A percentile compares a stretch with the other conserved stretches of the same genome.
Evolutionary conservation across 1,140 invertebrate species (phyloP).

Genomic region (Bombyx mandarina): DNA sequence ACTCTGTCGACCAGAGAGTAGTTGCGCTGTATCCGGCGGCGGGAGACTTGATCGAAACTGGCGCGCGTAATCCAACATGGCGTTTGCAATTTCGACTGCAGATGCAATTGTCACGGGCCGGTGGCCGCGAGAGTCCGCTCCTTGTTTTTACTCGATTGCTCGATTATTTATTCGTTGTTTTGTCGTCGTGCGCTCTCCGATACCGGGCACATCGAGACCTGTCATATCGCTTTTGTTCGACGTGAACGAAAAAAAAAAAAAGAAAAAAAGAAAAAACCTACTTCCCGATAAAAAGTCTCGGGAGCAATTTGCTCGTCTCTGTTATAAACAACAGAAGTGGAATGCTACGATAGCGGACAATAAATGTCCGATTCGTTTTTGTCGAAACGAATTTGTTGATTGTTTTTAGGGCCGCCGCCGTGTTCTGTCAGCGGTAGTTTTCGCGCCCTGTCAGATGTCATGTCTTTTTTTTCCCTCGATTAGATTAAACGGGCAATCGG

Average conservation of each 20-base stretch:
- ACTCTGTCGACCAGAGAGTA: too few relatives aligned
- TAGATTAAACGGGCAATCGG: too few relatives aligned
- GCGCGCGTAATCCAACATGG: conserved; percentile 58
- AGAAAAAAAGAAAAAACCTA: conserved; percentile 22
- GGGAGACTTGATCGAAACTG: conserved; percentile 48
- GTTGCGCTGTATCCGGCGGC: too few relatives aligned
- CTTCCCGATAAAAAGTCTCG: conserved; percentile 58
- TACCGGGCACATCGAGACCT: conserved; percentile 53
- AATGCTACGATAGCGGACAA: conserved; percentile 65
- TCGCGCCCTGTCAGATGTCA: conserved; percentile 36
- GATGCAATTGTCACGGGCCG: conserved; percentile 65
- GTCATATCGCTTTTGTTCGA: conserved; percentile 65
- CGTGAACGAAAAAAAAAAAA: conserved; percentile 50
- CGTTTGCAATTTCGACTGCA: conserved; percentile 43
- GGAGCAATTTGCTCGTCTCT: conserved; percentile 67
- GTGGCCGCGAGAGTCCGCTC: conserved; percentile 32
- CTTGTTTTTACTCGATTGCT: conserved; percentile 62
- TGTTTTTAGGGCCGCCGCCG: conserved; percentile 34
- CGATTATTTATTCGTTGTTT: conserved; percentile 48
- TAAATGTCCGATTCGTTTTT: conserved; percentile 61
- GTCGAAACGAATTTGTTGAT: conserved; percentile 58
- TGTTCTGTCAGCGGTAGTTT: conserved; percentile 43
- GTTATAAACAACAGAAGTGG: conserved; percentile 67
- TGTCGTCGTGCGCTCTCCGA: conserved; percentile 49
- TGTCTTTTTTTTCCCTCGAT: neutral